Percentiles rank a stretch among this genome's conserved stretches.
phyloP scores from a whole-genome alignment of 2,113 vertebrate species.

The Psettodes erumei region DNA sequence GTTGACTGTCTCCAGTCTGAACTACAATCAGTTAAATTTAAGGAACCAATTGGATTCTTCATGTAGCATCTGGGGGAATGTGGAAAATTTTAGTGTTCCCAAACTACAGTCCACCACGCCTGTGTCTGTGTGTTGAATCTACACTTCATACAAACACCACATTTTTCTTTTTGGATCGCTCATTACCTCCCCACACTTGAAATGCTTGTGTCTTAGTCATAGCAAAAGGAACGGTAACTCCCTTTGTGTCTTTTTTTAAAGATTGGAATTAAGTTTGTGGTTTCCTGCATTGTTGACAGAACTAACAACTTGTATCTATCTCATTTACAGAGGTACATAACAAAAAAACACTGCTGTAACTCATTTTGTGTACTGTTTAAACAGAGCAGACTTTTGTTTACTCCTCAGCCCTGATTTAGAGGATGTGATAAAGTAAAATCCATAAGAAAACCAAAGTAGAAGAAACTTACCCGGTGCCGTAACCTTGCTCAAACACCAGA shows the following conservation, averaged over 20 bases:
- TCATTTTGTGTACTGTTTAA: not conserved
- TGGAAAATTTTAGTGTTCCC: conserved; percentile 1
- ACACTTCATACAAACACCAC: not conserved
- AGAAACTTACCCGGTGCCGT: conserved; percentile 57
- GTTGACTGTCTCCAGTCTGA: not conserved
- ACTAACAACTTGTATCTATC: not conserved
- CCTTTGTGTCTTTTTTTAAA: not conserved
- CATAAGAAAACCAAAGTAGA: not conserved
- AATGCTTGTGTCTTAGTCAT: conserved; percentile 31
- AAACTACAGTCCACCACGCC: not conserved
- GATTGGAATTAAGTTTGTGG: not conserved
- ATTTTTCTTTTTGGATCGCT: not conserved
- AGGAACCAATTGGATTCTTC: not conserved
- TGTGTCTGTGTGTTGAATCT: not conserved
- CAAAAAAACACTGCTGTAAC: not conserved
- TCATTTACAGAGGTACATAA: conserved; percentile 5
- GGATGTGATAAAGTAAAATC: not conserved
- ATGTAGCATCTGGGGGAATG: not conserved
- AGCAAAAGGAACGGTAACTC: conserved; percentile 3
- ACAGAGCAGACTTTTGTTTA: conserved; percentile 3
- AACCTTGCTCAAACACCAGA: not conserved
- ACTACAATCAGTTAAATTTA: not conserved
- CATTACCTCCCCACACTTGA: not conserved
- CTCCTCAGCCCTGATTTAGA: not conserved
- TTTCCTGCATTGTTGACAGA: not conserved